phyloP scores from a whole-genome alignment of 2,797 vertebrate species.

The Merluccius polli region DNA sequence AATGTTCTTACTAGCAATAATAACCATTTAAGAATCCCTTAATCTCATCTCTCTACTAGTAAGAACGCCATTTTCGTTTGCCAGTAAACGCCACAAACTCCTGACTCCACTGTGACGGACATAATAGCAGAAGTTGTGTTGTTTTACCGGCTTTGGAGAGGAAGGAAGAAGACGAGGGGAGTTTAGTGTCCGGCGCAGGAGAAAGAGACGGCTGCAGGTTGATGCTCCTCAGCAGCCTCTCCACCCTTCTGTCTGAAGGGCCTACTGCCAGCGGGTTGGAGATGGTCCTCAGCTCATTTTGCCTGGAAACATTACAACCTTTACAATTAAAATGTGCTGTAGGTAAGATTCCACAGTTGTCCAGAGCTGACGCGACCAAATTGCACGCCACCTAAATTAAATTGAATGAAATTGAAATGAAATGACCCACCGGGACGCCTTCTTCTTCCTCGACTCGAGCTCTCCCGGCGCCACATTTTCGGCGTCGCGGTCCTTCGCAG shows the following conservation, averaged over 20 bases:
- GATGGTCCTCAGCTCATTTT: constrained; percentile 69
- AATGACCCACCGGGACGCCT: constrained; percentile 63
- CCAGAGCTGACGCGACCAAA: no score
- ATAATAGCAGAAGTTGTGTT: background rate
- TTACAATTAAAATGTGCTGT: background rate
- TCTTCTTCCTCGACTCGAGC: constrained; percentile 56
- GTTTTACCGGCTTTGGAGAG: constrained; percentile 76
- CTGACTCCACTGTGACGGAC: background rate
- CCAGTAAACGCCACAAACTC: no score
- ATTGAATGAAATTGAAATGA: no score
- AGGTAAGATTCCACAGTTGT: background rate
- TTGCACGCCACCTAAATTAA: no score
- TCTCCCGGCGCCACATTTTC: constrained; percentile 55
- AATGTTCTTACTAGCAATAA: no score
- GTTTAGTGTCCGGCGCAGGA: constrained; percentile 34
- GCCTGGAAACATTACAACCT: constrained; percentile 41
- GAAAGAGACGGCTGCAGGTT: constrained; percentile 65
- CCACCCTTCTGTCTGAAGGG: constrained; percentile 72
- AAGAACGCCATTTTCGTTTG: no score
- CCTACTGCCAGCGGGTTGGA: constrained; percentile 78
- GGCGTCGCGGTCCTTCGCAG: constrained; percentile 34
- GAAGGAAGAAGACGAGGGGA: constrained; percentile 41
- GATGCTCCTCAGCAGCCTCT: constrained; percentile 74
- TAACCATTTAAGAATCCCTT: no score
- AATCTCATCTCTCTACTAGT: no score